These are phyloP conservation scores for Xenopus petersii DNA, from an alignment of 2,797 vertebrate genomes.

Conservation along the genomic window DNA sequence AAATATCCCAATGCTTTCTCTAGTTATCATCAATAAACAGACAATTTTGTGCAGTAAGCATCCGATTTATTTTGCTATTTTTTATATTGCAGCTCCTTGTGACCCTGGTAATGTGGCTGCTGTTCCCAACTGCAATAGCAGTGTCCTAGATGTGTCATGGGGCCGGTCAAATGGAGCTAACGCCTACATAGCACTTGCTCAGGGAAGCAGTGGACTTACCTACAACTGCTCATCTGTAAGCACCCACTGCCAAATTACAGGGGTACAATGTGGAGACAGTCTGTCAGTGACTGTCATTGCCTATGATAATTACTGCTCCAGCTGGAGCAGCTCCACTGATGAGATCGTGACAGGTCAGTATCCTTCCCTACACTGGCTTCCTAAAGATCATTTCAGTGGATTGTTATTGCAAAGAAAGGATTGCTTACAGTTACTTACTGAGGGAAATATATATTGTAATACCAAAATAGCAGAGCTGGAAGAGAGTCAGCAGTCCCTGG, in stretches of 20 bases:
- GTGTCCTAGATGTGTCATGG: slow-evolving; percentile 66
- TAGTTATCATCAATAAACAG: too few species aligned
- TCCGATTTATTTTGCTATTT: too few species aligned
- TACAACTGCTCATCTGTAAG: slow-evolving; percentile 67
- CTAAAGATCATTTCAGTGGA: too few species aligned
- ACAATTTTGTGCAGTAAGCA: too few species aligned
- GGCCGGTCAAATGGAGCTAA: slow-evolving; percentile 63
- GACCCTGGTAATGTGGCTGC: slow-evolving; percentile 64
- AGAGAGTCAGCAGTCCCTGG: too few species aligned
- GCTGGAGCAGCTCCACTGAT: slow-evolving; percentile 55
- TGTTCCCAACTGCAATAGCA: slow-evolving; percentile 54
- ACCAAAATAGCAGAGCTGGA: too few species aligned
- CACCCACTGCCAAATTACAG: slow-evolving; percentile 66
- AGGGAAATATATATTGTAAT: too few species aligned
- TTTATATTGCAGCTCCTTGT: slow-evolving; percentile 67
- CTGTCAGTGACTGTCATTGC: slow-evolving; percentile 66
- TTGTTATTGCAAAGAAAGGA: too few species aligned
- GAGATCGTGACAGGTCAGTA: slow-evolving; percentile 66
- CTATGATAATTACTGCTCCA: slow-evolving; percentile 66
- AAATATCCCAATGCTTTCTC: too few species aligned
- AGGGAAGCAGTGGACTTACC: slow-evolving; percentile 57
- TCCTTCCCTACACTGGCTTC: too few species aligned
- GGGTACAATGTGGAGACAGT: slow-evolving; percentile 67
- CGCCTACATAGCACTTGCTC: slow-evolving; percentile 62
- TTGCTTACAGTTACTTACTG: too few species aligned